Percentiles rank a stretch among this genome's conserved stretches.
Conservation (phyloP, 2,888 invertebrate species). For the Entomobrya multifasciata region DNA sequence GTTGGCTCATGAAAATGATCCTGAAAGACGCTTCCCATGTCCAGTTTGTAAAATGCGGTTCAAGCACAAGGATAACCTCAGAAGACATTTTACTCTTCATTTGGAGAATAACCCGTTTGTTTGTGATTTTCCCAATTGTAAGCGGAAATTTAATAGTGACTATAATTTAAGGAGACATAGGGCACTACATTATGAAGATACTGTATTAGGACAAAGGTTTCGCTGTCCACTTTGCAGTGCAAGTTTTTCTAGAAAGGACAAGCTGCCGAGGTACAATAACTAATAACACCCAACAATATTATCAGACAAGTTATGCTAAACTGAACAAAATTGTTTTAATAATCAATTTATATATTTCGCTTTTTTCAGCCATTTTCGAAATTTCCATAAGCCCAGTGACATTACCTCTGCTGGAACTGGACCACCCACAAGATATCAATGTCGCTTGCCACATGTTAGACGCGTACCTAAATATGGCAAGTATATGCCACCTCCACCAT, state of each 20-base stretch:
- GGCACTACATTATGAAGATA: not conserved
- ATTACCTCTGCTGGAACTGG: not conserved
- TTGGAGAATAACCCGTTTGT: slow-evolving; percentile 64
- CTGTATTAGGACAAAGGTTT: not conserved
- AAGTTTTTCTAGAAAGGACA: slow-evolving; percentile 30
- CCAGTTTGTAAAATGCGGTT: slow-evolving; percentile 47
- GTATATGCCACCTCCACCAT: not conserved
- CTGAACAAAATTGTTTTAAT: too few relatives aligned
- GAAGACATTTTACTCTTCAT: slow-evolving; percentile 61
- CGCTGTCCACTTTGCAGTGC: slow-evolving; percentile 37
- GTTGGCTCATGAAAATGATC: not conserved
- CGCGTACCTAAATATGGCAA: not conserved
- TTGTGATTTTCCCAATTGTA: slow-evolving; percentile 58
- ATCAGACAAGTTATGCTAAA: not conserved
- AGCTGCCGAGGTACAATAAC: slow-evolving; percentile 14
- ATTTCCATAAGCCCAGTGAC: slow-evolving; percentile 27
- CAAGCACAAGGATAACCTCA: slow-evolving; percentile 36
- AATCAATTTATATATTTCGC: not conserved
- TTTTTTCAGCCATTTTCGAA: slow-evolving; percentile 47
- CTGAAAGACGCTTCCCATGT: slow-evolving; percentile 18
- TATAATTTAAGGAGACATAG: slow-evolving; percentile 61
- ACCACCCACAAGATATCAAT: not conserved
- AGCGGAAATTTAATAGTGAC: slow-evolving; percentile 43
- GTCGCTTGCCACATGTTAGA: not conserved
- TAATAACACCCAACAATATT: too few relatives aligned